Evolutionary conservation across 1,140 invertebrate genomes (phyloP).

Genomic region (Sitophilus oryzae): DNA sequence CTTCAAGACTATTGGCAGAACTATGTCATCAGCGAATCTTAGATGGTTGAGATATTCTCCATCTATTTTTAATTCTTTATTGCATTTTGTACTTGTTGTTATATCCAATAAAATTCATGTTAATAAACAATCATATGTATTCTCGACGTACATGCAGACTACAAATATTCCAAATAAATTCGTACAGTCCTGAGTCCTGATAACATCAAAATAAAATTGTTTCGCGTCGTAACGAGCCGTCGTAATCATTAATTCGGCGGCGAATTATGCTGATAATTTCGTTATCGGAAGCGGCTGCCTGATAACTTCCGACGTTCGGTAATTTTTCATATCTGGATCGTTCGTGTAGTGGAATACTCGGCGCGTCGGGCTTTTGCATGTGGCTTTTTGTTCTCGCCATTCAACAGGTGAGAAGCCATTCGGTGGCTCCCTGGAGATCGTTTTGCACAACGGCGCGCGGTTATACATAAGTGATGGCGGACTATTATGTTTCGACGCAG

Average conservation of each 20-base stretch:
- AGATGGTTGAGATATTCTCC: no score
- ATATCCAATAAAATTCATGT: no score
- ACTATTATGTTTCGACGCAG: neutral
- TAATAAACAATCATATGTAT: no score
- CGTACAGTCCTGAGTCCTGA: no score
- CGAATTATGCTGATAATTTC: slow-evolving; percentile 8
- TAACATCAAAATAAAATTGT: neutral
- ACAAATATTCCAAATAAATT: no score
- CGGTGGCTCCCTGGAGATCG: neutral
- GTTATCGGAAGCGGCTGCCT: slow-evolving; percentile 12
- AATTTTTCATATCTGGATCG: slow-evolving; percentile 18
- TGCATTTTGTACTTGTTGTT: no score
- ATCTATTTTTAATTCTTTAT: no score
- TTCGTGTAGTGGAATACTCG: neutral
- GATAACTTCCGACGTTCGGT: slow-evolving; percentile 13
- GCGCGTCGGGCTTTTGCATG: slow-evolving; percentile 2
- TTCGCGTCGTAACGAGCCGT: neutral
- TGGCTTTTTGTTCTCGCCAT: slow-evolving; percentile 4
- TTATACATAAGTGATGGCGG: neutral
- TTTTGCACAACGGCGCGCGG: neutral
- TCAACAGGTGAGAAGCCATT: slow-evolving; percentile 4
- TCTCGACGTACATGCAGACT: no score
- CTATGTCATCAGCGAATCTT: no score
- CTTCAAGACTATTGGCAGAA: no score
- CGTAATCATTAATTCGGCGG: slow-evolving; percentile 4